A percentile compares a stretch with the other conserved stretches of the same genome.
phyloP scores from a whole-genome alignment of 2,797 vertebrate genomes.

The Cirrhinus mrigala region DNA sequence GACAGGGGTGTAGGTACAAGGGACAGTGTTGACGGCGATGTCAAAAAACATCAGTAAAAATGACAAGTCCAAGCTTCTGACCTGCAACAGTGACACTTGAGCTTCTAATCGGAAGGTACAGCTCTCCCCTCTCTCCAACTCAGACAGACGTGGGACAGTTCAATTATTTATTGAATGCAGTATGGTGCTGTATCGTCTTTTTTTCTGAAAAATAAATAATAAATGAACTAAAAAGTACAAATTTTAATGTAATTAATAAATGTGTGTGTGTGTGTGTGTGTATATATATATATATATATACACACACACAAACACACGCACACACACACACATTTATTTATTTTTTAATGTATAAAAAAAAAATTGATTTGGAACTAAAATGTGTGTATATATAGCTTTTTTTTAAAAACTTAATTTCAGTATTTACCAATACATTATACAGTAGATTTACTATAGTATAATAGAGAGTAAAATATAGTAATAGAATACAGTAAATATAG shows the following conservation, averaged over 20 bases:
- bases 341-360: no score
- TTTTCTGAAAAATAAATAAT: not conserved
- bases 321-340: no score
- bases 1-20: slow-evolving; percentile 62
- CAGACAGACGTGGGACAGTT: slow-evolving; percentile 78
- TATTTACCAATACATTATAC: no score
- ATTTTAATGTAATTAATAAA: not conserved
- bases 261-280: no score
- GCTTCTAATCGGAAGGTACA: slow-evolving; percentile 88
- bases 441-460: not conserved
- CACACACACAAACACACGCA: no score
- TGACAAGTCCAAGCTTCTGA: slow-evolving; percentile 74
- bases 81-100: slow-evolving; percentile 76
- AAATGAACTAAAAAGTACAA: not conserved
- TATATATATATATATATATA: not conserved
- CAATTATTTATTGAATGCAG: slow-evolving; percentile 88
- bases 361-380: no score
- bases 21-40: slow-evolving; percentile 77
- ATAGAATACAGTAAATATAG: no score
- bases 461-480: not conserved
- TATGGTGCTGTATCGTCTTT: slow-evolving; percentile 73
- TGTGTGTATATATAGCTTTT: no score
- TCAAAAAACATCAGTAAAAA: slow-evolving; percentile 82
- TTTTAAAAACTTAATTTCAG: no score
- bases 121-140: slow-evolving; percentile 79